Percentiles rank a stretch among this genome's conserved stretches.
phyloP scores from a whole-genome alignment of 2,888 invertebrate genomes.

The Scaptomyza parva region DNA sequence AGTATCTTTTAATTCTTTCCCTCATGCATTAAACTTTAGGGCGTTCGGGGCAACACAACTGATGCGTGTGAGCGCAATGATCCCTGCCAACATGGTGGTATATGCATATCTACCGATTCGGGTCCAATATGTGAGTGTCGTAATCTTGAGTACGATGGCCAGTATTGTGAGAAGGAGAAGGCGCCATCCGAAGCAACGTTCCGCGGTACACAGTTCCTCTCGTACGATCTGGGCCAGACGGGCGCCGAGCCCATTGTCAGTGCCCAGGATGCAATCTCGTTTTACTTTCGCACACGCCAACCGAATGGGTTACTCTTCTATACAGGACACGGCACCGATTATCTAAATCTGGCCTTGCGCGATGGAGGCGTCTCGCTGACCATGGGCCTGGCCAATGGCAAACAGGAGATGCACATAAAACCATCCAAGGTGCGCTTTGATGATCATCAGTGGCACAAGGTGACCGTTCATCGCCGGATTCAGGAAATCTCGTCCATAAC shows the following conservation, averaged over 20 bases:
- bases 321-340: constrained; percentile 96
- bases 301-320: constrained; percentile 96
- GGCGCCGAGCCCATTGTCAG: constrained; percentile 95
- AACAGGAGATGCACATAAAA: constrained; percentile 95
- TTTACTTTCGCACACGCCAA: constrained; percentile 96
- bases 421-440: constrained; percentile 95
- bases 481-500: constrained; percentile 96
- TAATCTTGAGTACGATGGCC: constrained; percentile 96
- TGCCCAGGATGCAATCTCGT: constrained; percentile 94
- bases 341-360: constrained; percentile 93
- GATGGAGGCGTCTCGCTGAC: constrained; percentile 95
- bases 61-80: constrained; percentile 95
- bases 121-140: constrained; percentile 98
- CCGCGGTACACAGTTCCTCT: constrained; percentile 95
- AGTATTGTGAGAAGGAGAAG: constrained; percentile 97
- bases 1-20: neutral
- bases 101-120: constrained; percentile 97
- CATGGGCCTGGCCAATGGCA: constrained; percentile 95
- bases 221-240: constrained; percentile 94
- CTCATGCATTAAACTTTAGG: constrained; percentile 42
- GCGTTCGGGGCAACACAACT: constrained; percentile 87
- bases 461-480: constrained; percentile 94
- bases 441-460: constrained; percentile 98
- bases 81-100: constrained; percentile 97
- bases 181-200: constrained; percentile 97